Evolutionary conservation across 2,113 vertebrate species (phyloP).

Genomic region (Potamarius usumacintae): DNA sequence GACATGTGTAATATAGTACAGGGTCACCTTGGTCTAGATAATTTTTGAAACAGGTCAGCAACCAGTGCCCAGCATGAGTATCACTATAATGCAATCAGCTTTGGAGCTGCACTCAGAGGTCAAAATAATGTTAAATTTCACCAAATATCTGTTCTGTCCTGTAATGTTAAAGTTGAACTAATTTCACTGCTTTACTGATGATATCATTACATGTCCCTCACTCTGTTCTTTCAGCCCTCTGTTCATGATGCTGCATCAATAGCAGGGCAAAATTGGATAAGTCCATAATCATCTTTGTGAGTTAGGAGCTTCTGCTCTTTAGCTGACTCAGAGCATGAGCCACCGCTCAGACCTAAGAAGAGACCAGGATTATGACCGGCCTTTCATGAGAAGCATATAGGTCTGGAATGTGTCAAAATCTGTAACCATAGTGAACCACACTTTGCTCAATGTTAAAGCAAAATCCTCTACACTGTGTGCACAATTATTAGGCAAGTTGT

Average conservation of each 20-base stretch:
- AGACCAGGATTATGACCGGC: slow-evolving; percentile 38
- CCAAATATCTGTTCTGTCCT: slow-evolving; percentile 21
- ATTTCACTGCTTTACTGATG: slow-evolving; percentile 43
- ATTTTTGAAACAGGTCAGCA: slow-evolving; percentile 31
- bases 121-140: slow-evolving; percentile 25
- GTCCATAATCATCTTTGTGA: slow-evolving; percentile 52
- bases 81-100: slow-evolving; percentile 8
- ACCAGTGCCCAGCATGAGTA: slow-evolving; percentile 11
- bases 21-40: slow-evolving; percentile 52
- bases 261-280: slow-evolving; percentile 52
- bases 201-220: slow-evolving; percentile 36
- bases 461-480: too few species aligned
- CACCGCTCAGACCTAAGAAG: slow-evolving; percentile 33
- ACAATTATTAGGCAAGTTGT: too few species aligned
- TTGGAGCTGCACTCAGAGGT: slow-evolving; percentile 27
- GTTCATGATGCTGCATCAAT: slow-evolving; percentile 40
- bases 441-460: background rate
- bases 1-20: slow-evolving; percentile 12
- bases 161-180: slow-evolving; percentile 43
- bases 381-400: slow-evolving; percentile 29
- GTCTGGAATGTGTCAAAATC: slow-evolving; percentile 2
- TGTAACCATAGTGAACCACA: background rate
- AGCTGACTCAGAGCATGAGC: slow-evolving; percentile 37
- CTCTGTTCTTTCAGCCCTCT: slow-evolving; percentile 11
- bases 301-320: slow-evolving; percentile 44